phyloP scores from a whole-genome alignment of 1,140 invertebrate genomes.

The Zaprionus africanus region DNA sequence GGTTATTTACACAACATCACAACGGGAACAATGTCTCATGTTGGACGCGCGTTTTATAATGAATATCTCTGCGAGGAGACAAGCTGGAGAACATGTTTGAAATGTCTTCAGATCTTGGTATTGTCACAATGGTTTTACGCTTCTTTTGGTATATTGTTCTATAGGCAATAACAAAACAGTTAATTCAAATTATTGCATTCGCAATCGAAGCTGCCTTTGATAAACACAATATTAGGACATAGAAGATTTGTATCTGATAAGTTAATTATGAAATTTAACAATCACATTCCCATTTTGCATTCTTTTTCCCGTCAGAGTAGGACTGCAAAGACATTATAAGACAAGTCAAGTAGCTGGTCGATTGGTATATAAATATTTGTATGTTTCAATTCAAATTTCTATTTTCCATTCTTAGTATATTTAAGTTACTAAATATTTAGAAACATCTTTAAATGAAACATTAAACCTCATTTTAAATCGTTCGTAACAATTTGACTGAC shows the following conservation, averaged over 20 bases:
- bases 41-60: constrained; percentile 27
- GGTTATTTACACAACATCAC: constrained; percentile 27
- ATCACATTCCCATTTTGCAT: neutral
- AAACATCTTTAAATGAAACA: neutral
- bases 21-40: constrained; percentile 3
- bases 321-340: neutral
- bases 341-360: no score
- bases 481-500: neutral
- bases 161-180: neutral
- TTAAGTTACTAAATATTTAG: neutral
- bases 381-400: neutral
- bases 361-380: no score
- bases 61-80: constrained; percentile 14
- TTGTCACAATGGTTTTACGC: constrained; percentile 33
- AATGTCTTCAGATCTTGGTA: constrained; percentile 8
- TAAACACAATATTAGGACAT: neutral
- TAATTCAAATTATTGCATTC: constrained; percentile 6
- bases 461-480: neutral
- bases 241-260: neutral
- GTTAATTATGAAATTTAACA: neutral
- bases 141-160: neutral
- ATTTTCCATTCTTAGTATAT: neutral
- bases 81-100: constrained; percentile 19
- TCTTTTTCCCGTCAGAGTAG: neutral
- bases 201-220: neutral